These are phyloP conservation scores for Xestia xanthographa DNA, from an alignment of 2,888 invertebrate species.

Conservation along the genomic window DNA sequence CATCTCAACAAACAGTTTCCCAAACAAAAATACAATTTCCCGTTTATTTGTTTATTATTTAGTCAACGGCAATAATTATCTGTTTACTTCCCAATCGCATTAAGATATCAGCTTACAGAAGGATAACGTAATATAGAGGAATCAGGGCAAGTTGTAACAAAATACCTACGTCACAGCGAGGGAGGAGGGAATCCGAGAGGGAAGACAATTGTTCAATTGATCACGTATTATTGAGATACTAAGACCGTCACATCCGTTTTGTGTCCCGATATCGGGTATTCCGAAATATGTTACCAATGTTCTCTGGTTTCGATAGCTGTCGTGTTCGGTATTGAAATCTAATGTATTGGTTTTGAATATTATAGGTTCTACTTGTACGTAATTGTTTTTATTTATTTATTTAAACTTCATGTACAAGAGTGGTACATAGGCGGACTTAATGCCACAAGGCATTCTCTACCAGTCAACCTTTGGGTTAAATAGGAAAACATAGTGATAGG, in stretches of 20 bases:
- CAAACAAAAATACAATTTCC: constrained; percentile 21
- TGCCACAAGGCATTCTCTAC: too few relatives aligned
- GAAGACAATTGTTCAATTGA: constrained; percentile 79
- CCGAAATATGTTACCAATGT: constrained; percentile 48
- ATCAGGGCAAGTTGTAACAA: constrained; percentile 40
- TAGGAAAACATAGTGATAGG: too few relatives aligned
- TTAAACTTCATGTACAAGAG: too few relatives aligned
- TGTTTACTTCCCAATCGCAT: constrained; percentile 56
- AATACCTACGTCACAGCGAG: constrained; percentile 42
- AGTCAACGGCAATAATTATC: constrained; percentile 40
- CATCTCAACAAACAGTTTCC: not conserved
- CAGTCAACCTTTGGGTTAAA: too few relatives aligned
- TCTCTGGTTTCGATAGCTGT: constrained; percentile 42
- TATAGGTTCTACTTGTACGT: not conserved
- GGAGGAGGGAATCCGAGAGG: constrained; percentile 42
- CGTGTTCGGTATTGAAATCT: constrained; percentile 41
- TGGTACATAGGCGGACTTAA: too few relatives aligned
- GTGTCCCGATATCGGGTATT: constrained; percentile 34
- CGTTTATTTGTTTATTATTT: constrained; percentile 35
- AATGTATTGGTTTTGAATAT: too few relatives aligned
- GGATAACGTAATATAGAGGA: constrained; percentile 50
- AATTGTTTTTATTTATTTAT: too few relatives aligned
- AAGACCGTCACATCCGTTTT: constrained; percentile 57
- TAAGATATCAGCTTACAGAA: constrained; percentile 54
- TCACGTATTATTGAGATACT: constrained; percentile 73